Conservation (phyloP, 2,888 invertebrate genomes). For the Drosophila ezoana region DNA sequence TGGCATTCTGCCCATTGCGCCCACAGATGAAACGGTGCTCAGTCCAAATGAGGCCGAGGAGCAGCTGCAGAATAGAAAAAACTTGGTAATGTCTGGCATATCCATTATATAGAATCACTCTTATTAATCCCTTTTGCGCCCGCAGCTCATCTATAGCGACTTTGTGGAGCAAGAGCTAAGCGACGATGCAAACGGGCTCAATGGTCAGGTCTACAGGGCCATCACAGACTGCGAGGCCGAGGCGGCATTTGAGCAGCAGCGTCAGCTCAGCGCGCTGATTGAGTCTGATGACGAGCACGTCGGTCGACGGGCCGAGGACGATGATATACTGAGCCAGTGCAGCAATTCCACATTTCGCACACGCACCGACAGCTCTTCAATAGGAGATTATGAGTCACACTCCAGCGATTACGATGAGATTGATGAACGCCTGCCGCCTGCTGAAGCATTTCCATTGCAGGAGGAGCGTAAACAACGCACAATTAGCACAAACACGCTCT, state of each 20-base stretch:
- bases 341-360: conserved; percentile 82
- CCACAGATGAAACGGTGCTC: conserved; percentile 73
- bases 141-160: conserved; percentile 79
- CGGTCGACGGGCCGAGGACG: conserved; percentile 19
- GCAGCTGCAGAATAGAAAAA: conserved; percentile 69
- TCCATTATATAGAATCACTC: background rate
- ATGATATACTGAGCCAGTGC: conserved; percentile 73
- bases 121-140: background rate
- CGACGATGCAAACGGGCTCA: conserved; percentile 66
- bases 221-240: conserved; percentile 62
- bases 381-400: conserved; percentile 84
- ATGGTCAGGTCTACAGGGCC: conserved; percentile 65
- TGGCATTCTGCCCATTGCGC: conserved; percentile 83
- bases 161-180: conserved; percentile 70
- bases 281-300: conserved; percentile 38
- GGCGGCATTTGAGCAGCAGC: conserved; percentile 53
- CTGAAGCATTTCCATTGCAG: conserved; percentile 10
- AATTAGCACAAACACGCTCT: conserved; percentile 74
- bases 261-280: conserved; percentile 46
- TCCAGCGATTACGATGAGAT: conserved; percentile 83
- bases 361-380: conserved; percentile 83
- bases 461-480: conserved; percentile 69
- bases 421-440: conserved; percentile 17
- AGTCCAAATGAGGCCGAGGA: conserved; percentile 65
- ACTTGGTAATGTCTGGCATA: conserved; percentile 62